Evolutionary conservation across 2,113 vertebrate genomes (phyloP).

Genomic region (Scomber colias): DNA sequence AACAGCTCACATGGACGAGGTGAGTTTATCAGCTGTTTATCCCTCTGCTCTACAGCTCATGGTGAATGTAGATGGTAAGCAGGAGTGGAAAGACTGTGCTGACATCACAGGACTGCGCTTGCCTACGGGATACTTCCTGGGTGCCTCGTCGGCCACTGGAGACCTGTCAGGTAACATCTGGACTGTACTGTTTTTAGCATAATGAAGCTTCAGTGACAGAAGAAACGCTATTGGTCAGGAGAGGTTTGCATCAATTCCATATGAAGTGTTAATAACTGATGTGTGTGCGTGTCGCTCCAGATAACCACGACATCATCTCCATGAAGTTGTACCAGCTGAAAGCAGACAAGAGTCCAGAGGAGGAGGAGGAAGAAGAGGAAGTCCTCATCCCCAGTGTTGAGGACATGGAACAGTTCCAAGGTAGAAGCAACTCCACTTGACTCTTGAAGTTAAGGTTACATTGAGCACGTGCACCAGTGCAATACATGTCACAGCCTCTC

Average conservation of each 20-base stretch:
- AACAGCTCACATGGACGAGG: too few species aligned
- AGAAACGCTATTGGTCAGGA: background rate
- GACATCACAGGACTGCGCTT: constrained; percentile 89
- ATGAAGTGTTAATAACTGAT: background rate
- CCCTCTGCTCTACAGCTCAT: constrained; percentile 82
- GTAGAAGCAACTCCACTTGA: constrained; percentile 55
- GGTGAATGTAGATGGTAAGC: constrained; percentile 91
- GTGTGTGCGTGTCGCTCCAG: constrained; percentile 70
- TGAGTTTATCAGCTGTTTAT: too few species aligned
- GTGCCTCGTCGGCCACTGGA: constrained; percentile 92
- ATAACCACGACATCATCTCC: constrained; percentile 96
- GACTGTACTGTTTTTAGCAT: too few species aligned
- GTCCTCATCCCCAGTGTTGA: constrained; percentile 91
- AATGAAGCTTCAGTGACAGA: background rate
- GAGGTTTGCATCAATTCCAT: background rate
- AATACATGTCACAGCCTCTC: too few species aligned
- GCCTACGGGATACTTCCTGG: constrained; percentile 91
- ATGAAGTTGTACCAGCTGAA: constrained; percentile 94
- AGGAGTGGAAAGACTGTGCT: constrained; percentile 92
- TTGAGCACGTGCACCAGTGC: too few species aligned
- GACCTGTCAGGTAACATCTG: constrained; percentile 90
- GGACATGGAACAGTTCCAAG: constrained; percentile 87
- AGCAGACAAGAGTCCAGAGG: constrained; percentile 81
- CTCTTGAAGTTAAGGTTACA: too few species aligned
- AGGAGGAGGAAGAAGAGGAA: constrained; percentile 88